These are phyloP conservation scores for Achlya flavicornis DNA, from an alignment of 2,888 invertebrate species.

Conservation along the genomic window DNA sequence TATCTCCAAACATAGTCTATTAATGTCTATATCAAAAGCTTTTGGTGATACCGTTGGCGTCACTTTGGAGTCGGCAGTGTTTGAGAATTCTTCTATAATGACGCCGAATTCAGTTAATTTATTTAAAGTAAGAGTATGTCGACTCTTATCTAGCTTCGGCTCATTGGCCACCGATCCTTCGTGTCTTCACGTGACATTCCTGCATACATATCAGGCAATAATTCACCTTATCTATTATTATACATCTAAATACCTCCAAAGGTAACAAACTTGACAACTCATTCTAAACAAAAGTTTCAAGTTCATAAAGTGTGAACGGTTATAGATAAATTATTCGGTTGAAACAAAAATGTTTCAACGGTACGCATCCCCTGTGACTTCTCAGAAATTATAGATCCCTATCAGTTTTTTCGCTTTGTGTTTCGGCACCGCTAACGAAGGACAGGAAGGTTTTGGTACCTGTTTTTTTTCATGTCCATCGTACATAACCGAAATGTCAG, in stretches of 20 bases:
- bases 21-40: conserved; percentile 53
- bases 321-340: conserved; percentile 70
- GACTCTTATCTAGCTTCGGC: conserved; percentile 41
- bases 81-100: neutral
- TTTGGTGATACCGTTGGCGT: conserved; percentile 49
- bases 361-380: conserved; percentile 63
- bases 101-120: neutral
- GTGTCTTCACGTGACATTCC: conserved; percentile 66
- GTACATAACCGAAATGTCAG: conserved; percentile 50
- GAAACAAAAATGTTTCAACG: conserved; percentile 66
- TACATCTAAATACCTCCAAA: conserved; percentile 54
- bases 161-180: conserved; percentile 66
- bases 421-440: conserved; percentile 77
- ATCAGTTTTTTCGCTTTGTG: conserved; percentile 74
- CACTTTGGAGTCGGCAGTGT: neutral
- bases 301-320: conserved; percentile 74
- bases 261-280: conserved; percentile 69
- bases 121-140: neutral
- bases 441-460: conserved; percentile 58
- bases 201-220: conserved; percentile 66
- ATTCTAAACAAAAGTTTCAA: conserved; percentile 53
- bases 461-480: conserved; percentile 62
- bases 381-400: conserved; percentile 76
- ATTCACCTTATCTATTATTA: conserved; percentile 64
- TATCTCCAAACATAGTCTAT: conserved; percentile 39